phyloP scores from a whole-genome alignment of 2,113 vertebrate species.

The Pteropus alecto region DNA sequence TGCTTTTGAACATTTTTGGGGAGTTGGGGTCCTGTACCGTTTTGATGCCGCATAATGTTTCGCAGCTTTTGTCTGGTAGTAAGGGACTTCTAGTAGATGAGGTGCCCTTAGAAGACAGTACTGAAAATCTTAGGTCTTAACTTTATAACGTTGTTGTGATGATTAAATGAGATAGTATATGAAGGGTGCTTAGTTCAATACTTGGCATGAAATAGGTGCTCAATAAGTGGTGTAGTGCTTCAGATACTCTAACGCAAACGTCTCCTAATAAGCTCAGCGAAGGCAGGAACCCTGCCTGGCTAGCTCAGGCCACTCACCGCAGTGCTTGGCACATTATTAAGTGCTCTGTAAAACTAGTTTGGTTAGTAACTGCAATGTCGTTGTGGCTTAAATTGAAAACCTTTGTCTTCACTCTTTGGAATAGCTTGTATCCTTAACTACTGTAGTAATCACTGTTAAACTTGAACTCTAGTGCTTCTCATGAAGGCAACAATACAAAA shows the following conservation, averaged over 20 bases:
- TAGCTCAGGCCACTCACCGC: background rate
- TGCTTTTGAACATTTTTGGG: background rate
- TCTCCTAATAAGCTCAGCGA: background rate
- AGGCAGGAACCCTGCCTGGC: background rate
- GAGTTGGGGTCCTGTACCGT: background rate
- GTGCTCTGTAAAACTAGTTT: background rate
- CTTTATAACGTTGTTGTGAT: background rate
- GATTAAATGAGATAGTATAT: background rate
- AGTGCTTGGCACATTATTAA: background rate
- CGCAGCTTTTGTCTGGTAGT: background rate
- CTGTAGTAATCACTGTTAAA: background rate
- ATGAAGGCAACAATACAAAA: background rate
- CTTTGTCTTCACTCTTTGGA: conserved; percentile 25
- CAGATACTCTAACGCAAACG: background rate
- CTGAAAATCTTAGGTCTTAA: background rate
- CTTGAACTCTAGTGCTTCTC: background rate
- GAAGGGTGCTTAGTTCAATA: background rate
- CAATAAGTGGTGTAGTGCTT: background rate
- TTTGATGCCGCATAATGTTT: background rate
- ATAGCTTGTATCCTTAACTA: background rate
- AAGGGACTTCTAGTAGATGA: background rate
- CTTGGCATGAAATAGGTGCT: background rate
- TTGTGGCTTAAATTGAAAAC: background rate
- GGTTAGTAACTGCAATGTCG: background rate
- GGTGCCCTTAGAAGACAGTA: background rate